A percentile compares a stretch with the other conserved stretches of the same genome.
Conservation (phyloP, 2,797 vertebrate species). For the Luscinia luscinia region DNA sequence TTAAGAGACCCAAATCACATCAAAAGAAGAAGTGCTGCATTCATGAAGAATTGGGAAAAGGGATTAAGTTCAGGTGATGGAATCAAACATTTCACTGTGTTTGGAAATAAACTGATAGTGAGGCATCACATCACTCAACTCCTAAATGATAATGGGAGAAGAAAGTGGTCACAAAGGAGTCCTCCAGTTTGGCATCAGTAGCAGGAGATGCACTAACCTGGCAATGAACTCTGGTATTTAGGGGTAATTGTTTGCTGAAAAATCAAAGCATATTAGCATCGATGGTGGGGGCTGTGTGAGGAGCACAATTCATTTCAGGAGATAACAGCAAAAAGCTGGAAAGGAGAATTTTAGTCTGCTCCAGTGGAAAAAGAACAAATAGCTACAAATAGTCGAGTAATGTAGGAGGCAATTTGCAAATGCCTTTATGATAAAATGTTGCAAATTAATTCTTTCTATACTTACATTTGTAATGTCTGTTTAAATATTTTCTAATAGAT, state of each 20-base stretch:
- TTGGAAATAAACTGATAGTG: not conserved
- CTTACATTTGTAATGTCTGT: not conserved
- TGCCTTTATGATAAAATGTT: constrained; percentile 13
- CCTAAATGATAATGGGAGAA: not conserved
- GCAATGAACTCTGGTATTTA: constrained; percentile 56
- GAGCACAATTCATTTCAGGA: constrained; percentile 20
- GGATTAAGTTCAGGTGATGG: not conserved
- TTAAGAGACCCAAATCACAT: not conserved
- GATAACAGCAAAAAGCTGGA: constrained; percentile 28
- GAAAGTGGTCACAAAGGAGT: constrained; percentile 24
- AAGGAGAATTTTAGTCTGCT: constrained; percentile 30
- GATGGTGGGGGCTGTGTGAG: not conserved
- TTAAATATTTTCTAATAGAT: constrained; percentile 29
- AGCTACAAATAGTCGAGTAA: not conserved
- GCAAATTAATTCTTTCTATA: constrained; percentile 10
- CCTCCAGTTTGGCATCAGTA: not conserved
- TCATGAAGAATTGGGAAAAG: not conserved
- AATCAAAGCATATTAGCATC: constrained; percentile 51
- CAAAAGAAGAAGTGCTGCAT: not conserved
- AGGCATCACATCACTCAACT: not conserved
- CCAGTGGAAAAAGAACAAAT: constrained; percentile 25
- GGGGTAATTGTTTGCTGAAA: constrained; percentile 35
- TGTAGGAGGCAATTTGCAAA: not conserved
- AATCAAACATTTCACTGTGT: not conserved
- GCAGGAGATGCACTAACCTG: constrained; percentile 36